Evolutionary conservation across 2,888 invertebrate species (phyloP), one percentile per base, ranked within the genome.

Genomic region (Anthoptus insignis): DNA sequence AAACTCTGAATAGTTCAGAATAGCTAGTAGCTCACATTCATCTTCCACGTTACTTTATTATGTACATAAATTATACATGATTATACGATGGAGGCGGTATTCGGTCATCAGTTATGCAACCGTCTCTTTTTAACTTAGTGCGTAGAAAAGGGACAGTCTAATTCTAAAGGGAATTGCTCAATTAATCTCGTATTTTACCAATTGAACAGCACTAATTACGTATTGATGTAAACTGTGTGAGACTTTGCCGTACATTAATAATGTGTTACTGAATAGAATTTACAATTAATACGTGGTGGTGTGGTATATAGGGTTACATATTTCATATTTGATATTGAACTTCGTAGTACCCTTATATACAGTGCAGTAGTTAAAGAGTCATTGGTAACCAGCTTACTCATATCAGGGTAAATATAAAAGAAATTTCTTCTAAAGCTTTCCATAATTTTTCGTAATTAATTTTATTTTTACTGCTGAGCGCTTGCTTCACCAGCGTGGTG

Each of bases 101-200:
- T n/a, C 39, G 42, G 42, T 56, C 56, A 42, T 42, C 27, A 56
- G 16, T 42, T 42, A 56, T 4, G 5, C 37, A 5, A 14, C 7
- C 42, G 19, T 56, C 42, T 13, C 56, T 16, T 42, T 56, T 56
- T 42, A 42, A 9, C 42, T 11, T 42, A 2, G 21, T 1, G 16
- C n/a, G 56, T 16, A 16, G 27, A 24, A 56, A 56, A 56, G 42
- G n/a, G 39, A 42, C 5, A 8, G 32, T 34, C 27, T 22, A 16
- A 56, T n/a, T 56, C 27, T 13, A 42, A 56, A 56, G 52, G 56
- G 39, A 37, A 56, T 27, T 42, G 14, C 24, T 42, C 56, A 42
- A 39, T 56, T 42, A 56, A 56, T 56, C 56, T 42, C 27, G 16
- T 56, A 42, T 56, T 56, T 56, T 24, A 42, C 27, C 42, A 16